Conservation (phyloP, 2,797 vertebrate species). For the Labroides dimidiatus region DNA sequence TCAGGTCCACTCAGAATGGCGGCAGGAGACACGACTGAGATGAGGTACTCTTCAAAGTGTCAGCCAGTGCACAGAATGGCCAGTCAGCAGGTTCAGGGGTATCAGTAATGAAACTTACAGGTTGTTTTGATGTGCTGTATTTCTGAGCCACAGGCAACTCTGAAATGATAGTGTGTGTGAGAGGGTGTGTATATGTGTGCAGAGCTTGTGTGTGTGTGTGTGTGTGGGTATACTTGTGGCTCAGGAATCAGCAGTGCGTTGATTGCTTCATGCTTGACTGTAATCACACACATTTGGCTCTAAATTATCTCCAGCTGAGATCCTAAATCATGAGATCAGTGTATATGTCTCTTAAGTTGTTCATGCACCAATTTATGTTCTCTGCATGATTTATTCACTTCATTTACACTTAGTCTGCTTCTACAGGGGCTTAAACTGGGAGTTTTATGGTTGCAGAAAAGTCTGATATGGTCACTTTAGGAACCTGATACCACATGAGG, state of each 20-base stretch:
- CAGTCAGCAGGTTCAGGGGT: slow-evolving; percentile 80
- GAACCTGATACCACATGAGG: background rate
- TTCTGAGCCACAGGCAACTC: slow-evolving; percentile 79
- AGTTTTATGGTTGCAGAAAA: background rate
- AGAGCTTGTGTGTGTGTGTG: slow-evolving; percentile 10
- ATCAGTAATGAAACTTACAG: slow-evolving; percentile 77
- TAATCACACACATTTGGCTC: slow-evolving; percentile 44
- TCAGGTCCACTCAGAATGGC: slow-evolving; percentile 38
- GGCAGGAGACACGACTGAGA: slow-evolving; percentile 46
- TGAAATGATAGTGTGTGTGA: slow-evolving; percentile 63
- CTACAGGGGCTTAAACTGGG: background rate
- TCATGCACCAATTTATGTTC: background rate
- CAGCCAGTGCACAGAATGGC: slow-evolving; percentile 65
- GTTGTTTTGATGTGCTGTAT: slow-evolving; percentile 85
- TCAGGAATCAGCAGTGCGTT: slow-evolving; percentile 60
- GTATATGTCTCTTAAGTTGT: slow-evolving; percentile 9
- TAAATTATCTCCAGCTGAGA: slow-evolving; percentile 24
- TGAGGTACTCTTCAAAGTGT: slow-evolving; percentile 78
- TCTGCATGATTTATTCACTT: background rate
- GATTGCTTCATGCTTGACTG: slow-evolving; percentile 65
- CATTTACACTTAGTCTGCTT: background rate
- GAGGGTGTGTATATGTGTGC: slow-evolving; percentile 25
- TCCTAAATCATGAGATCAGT: background rate
- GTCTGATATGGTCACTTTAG: slow-evolving; percentile 6
- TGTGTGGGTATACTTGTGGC: slow-evolving; percentile 51